These are phyloP conservation scores for Hystrix brachyura DNA, from an alignment of 2,113 vertebrate species.

Conservation along the genomic window DNA sequence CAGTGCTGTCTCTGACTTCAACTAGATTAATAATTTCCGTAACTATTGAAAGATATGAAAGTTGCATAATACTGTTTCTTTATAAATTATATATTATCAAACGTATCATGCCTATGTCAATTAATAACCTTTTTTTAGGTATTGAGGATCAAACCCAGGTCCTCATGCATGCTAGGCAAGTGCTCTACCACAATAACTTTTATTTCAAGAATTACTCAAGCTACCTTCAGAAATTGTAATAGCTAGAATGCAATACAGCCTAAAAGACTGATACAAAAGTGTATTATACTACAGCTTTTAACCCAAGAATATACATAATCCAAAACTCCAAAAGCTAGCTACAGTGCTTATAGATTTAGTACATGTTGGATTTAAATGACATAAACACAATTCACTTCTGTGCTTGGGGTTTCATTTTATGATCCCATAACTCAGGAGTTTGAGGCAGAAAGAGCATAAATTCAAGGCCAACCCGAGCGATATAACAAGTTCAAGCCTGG, in stretches of 20 bases:
- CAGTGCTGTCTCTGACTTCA: slow-evolving; percentile 12
- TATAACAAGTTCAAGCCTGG: not conserved
- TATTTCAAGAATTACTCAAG: slow-evolving; percentile 22
- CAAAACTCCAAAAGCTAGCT: slow-evolving; percentile 21
- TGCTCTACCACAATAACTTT: not conserved
- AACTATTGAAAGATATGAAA: not conserved
- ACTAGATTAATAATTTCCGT: not conserved
- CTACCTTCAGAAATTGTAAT: not conserved
- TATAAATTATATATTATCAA: not conserved
- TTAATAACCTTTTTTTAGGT: not conserved
- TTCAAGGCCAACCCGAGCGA: not conserved
- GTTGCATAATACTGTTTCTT: not conserved
- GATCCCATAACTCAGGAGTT: not conserved
- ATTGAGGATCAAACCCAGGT: not conserved
- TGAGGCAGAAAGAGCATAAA: not conserved
- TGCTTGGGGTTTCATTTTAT: not conserved
- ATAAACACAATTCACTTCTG: slow-evolving; percentile 9
- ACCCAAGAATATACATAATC: not conserved
- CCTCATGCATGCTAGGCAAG: not conserved
- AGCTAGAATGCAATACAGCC: slow-evolving; percentile 4
- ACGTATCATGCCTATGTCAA: not conserved
- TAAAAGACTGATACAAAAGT: not conserved
- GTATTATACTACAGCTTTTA: not conserved
- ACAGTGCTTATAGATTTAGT: not conserved
- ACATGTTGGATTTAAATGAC: not conserved